Evolutionary conservation across 2,797 vertebrate genomes (phyloP), one percentile per base, ranked within the genome.

Genomic region (Sebastes aleutianus): DNA sequence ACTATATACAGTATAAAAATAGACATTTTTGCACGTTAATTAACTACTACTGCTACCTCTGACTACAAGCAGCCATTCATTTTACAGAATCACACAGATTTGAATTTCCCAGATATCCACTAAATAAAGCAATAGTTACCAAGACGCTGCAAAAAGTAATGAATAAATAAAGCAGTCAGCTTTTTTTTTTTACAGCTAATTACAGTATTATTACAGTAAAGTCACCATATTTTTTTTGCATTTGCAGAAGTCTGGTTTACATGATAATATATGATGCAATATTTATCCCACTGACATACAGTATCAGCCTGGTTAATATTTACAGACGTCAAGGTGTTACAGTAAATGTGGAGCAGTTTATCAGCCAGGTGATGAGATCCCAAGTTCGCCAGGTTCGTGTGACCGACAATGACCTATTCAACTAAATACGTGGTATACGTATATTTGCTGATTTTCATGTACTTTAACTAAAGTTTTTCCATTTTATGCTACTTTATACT

Each of bases 291-390:
- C 53, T 73, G 64, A 81, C 72, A 69, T 53, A 39, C 36, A 39
- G 36, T 39, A 71, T 81, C 66, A 57, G 12, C 22, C 80, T 70
- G 39, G 87, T 88, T 90, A 87, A 91, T 90, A 79, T 91, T 93
- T 82, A 82, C 61, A 67, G 36, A 54, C 47, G 58, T 69, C 7
- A 50, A 72, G 13, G 34, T 79, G 74, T 75, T 76, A 76, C 26
- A 57, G 53, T 58, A 26, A 65, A 65, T 39, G 72, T 39, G 24
- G 13, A 18, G 32, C 2, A 20, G 70, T 77, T 72, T 77, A 84
- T 85, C 79, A 72, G 31, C 34, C 59, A 82, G 43, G 43, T 89
- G 50, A 71, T 80, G 2, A 27, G 54, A 56, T 80, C 27, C 47
- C 62, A 81, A 43, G 22, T 84, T 78, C 56, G 13, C 18, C 18